Evolutionary conservation across 2,888 invertebrate species (phyloP).

Genomic region (Eutolmus rufibarbis): DNA sequence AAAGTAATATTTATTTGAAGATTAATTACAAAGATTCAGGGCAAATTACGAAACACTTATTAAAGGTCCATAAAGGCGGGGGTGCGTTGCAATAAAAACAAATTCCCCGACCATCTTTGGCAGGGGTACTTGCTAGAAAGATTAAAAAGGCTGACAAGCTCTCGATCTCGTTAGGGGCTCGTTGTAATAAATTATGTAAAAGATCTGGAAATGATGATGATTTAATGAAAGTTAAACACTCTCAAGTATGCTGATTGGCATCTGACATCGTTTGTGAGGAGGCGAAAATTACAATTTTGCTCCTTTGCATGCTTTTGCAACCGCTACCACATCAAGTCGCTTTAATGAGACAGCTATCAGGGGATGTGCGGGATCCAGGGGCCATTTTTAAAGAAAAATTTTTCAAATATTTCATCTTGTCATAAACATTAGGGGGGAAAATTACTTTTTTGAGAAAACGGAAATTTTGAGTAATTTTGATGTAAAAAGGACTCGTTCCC

Average conservation of each 20-base stretch:
- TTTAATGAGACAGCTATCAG: slow-evolving; percentile 1
- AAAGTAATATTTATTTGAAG: not conserved
- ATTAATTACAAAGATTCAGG: not conserved
- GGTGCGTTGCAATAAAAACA: not conserved
- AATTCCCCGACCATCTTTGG: not conserved
- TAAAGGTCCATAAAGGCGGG: not conserved
- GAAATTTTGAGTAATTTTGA: not conserved
- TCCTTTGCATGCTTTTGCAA: not conserved
- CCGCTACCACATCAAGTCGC: not conserved
- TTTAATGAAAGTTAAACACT: not conserved
- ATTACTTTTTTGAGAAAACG: slow-evolving; percentile 4
- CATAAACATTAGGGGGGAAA: not conserved
- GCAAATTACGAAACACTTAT: not conserved
- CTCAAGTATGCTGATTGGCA: not conserved
- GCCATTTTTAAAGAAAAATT: not conserved
- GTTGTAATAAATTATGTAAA: not conserved
- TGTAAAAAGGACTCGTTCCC: not conserved
- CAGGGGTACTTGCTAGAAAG: not conserved
- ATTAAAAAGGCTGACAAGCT: not conserved
- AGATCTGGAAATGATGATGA: slow-evolving; percentile 1
- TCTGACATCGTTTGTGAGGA: slow-evolving; percentile 4
- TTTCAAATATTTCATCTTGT: slow-evolving; percentile 1
- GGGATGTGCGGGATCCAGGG: not conserved
- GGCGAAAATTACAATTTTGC: slow-evolving; percentile 8
- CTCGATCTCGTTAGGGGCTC: not conserved